Percentiles rank a stretch among this genome's conserved stretches.
Conservation (phyloP, 2,797 vertebrate species). For the Xenops minutus region DNA sequence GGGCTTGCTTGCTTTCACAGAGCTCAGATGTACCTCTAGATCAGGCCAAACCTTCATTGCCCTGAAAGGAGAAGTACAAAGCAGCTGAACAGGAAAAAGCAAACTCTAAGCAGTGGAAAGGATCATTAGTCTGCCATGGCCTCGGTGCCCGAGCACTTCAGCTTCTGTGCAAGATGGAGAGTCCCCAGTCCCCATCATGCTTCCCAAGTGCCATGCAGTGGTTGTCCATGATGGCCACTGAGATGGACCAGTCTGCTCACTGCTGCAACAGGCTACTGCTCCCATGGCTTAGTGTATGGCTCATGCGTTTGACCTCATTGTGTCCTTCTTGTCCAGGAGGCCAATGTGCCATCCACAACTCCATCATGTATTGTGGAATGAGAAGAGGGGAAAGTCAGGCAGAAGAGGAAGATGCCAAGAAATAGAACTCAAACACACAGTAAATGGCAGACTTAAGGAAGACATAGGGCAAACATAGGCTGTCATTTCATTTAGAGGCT, state of each 20-base stretch:
- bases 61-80: not conserved
- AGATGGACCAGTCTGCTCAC: not conserved
- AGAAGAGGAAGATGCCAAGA: not conserved
- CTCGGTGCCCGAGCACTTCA: not conserved
- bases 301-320: not conserved
- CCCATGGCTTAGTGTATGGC: fast-evolving
- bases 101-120: not conserved
- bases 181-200: too few species aligned
- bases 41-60: not conserved
- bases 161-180: not conserved
- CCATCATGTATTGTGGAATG: not conserved
- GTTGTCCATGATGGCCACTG: not conserved
- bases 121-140: not conserved
- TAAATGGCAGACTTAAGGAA: not conserved
- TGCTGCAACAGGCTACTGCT: not conserved
- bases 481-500: not conserved
- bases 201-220: not conserved
- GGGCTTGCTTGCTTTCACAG: not conserved
- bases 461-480: too few species aligned
- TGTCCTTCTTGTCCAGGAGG: not conserved
- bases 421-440: not conserved
- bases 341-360: not conserved
- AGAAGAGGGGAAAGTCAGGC: not conserved
- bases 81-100: not conserved
- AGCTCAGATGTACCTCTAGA: not conserved